These are phyloP conservation scores for Argyrosomus japonicus DNA, from an alignment of 2,113 vertebrate genomes.

Conservation along the genomic window DNA sequence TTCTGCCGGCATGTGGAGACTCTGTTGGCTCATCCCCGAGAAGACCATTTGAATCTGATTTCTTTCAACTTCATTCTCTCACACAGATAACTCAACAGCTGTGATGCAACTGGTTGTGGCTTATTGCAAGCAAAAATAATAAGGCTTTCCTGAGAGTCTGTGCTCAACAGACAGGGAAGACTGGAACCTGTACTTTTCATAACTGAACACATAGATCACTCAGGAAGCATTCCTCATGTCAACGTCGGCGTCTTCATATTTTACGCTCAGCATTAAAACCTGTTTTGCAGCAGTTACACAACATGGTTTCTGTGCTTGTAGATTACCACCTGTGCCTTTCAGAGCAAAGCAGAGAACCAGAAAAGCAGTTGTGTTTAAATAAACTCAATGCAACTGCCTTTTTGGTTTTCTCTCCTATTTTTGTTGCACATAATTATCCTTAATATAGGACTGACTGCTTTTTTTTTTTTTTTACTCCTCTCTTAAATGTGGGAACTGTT, in stretches of 20 bases:
- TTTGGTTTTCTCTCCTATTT: background rate
- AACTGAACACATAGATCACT: slow-evolving; percentile 49
- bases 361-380: background rate
- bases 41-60: slow-evolving; percentile 22
- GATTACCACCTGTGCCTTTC: slow-evolving; percentile 22
- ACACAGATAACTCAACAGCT: slow-evolving; percentile 8
- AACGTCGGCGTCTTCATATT: slow-evolving; percentile 25
- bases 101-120: slow-evolving; percentile 36
- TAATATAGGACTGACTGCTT: background rate
- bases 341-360: background rate
- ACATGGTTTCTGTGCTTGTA: slow-evolving; percentile 36
- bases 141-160: slow-evolving; percentile 4
- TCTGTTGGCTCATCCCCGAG: slow-evolving; percentile 18
- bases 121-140: slow-evolving; percentile 7
- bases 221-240: slow-evolving; percentile 61
- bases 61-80: slow-evolving; percentile 18
- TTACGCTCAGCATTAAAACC: slow-evolving; percentile 68
- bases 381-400: background rate
- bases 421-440: background rate
- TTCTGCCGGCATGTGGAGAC: slow-evolving; percentile 23
- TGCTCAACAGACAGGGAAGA: slow-evolving; percentile 18
- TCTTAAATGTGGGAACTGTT: background rate
- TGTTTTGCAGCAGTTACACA: slow-evolving; percentile 70
- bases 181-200: slow-evolving; percentile 56
- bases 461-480: background rate